phyloP scores from a whole-genome alignment of 2,888 invertebrate genomes.

The Nowickia ferox region DNA sequence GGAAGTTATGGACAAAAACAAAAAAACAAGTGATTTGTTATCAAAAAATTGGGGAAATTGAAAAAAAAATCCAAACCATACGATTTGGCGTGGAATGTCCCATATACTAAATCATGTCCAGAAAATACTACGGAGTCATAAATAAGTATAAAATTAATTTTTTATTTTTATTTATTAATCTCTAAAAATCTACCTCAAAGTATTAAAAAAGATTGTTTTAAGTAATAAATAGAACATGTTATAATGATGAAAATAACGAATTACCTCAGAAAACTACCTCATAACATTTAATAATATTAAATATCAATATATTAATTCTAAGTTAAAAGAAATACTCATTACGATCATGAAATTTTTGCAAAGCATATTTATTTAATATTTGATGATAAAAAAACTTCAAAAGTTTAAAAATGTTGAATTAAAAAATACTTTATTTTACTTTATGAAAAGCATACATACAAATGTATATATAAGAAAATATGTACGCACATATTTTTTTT shows the following conservation, averaged over 20 bases:
- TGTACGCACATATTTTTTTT: no score
- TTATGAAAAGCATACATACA: background rate
- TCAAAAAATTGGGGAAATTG: no score
- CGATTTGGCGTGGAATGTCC: no score
- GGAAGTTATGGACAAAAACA: no score
- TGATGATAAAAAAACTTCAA: conserved; percentile 25
- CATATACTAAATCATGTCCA: no score
- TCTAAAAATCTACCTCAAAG: conserved; percentile 26
- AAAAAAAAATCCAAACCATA: no score
- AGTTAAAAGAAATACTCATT: conserved; percentile 18
- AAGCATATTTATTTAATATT: conserved; percentile 54
- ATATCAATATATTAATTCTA: conserved; percentile 8
- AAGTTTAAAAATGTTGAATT: conserved; percentile 31
- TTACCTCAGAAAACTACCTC: conserved; percentile 55
- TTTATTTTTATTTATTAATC: background rate
- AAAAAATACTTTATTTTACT: background rate
- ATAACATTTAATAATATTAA: conserved; percentile 20
- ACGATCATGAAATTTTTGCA: conserved; percentile 43
- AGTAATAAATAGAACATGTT: background rate
- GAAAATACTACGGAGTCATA: no score
- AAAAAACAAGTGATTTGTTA: no score
- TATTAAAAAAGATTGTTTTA: background rate
- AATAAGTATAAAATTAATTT: no score
- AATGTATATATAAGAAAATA: no score
- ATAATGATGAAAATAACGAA: conserved; percentile 3